phyloP scores from a whole-genome alignment of 2,797 vertebrate species.

The Lycodopsis pacificus region DNA sequence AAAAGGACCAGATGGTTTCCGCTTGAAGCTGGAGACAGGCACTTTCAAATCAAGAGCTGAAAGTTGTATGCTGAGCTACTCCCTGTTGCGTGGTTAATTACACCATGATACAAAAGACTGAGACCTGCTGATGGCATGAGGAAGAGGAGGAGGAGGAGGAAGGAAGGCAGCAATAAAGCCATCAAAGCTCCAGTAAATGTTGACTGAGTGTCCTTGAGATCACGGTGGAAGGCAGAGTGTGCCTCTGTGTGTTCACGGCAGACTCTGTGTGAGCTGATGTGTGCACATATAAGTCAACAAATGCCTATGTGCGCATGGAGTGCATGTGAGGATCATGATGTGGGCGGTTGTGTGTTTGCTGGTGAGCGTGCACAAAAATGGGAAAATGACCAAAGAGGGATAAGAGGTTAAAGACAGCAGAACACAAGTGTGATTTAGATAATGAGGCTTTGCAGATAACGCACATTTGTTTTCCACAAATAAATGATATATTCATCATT shows the following conservation, averaged over 20 bases:
- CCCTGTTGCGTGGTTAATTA: slow-evolving; percentile 80
- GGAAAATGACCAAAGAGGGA: slow-evolving; percentile 27
- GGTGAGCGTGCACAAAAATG: slow-evolving; percentile 2
- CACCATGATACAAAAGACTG: slow-evolving; percentile 70
- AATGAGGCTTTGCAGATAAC: slow-evolving; percentile 43
- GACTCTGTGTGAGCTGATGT: slow-evolving; percentile 32
- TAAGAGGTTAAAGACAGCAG: slow-evolving; percentile 17
- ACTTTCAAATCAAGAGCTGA: slow-evolving; percentile 57
- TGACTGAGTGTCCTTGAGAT: slow-evolving; percentile 84
- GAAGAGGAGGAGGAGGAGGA: slow-evolving; percentile 38
- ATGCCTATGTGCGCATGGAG: background rate
- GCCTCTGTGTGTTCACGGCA: slow-evolving; percentile 26
- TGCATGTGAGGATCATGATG: slow-evolving; percentile 3
- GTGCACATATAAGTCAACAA: slow-evolving; percentile 32
- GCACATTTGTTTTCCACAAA: slow-evolving; percentile 32
- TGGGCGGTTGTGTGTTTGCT: slow-evolving; percentile 7
- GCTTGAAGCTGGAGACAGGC: slow-evolving; percentile 35
- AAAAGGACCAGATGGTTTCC: slow-evolving; percentile 67
- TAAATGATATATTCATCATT: slow-evolving; percentile 28
- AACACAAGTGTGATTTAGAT: slow-evolving; percentile 12
- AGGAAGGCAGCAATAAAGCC: slow-evolving; percentile 71
- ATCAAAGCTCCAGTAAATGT: slow-evolving; percentile 80
- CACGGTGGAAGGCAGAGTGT: slow-evolving; percentile 40
- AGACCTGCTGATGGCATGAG: slow-evolving; percentile 67
- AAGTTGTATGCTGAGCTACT: slow-evolving; percentile 60